Conservation (phyloP, 1,140 invertebrate species). For the Oreohelix idahoensis region DNA sequence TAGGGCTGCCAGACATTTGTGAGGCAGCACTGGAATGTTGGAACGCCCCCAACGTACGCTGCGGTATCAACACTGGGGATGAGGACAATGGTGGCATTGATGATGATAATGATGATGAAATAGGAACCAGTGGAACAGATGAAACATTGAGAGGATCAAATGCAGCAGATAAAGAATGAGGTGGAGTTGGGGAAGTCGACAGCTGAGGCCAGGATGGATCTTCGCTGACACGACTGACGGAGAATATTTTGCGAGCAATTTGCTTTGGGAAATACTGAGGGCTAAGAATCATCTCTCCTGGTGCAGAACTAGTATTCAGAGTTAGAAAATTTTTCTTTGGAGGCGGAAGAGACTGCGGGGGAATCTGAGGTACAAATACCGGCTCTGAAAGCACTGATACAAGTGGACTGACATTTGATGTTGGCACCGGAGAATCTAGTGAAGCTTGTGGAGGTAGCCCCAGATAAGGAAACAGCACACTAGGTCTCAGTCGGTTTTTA, state of each 20-base stretch:
- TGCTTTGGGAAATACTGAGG: constrained; percentile 63
- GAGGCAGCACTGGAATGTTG: background rate
- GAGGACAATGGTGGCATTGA: background rate
- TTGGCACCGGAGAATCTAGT: constrained; percentile 51
- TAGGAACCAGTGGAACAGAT: constrained; percentile 36
- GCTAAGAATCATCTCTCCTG: constrained; percentile 60
- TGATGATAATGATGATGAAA: background rate
- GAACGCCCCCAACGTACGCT: background rate
- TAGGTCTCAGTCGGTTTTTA: constrained; percentile 36
- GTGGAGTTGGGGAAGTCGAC: constrained; percentile 26
- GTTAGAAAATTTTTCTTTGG: constrained; percentile 6
- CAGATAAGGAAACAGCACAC: constrained; percentile 36
- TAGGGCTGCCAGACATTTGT: constrained; percentile 37
- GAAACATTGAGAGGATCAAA: constrained; percentile 42
- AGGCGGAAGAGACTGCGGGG: background rate
- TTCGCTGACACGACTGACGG: constrained; percentile 60
- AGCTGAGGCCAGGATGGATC: constrained; percentile 34
- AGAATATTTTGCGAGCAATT: constrained; percentile 68
- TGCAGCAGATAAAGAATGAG: constrained; percentile 14
- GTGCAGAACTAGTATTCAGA: constrained; percentile 38
- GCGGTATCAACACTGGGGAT: constrained; percentile 1
- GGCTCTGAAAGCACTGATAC: background rate
- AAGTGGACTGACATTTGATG: constrained; percentile 21
- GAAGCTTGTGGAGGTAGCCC: constrained; percentile 45
- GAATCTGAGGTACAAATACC: background rate